These are phyloP conservation scores for Coptodon rendalli DNA, from an alignment of 2,113 vertebrate genomes.

Conservation along the genomic window DNA sequence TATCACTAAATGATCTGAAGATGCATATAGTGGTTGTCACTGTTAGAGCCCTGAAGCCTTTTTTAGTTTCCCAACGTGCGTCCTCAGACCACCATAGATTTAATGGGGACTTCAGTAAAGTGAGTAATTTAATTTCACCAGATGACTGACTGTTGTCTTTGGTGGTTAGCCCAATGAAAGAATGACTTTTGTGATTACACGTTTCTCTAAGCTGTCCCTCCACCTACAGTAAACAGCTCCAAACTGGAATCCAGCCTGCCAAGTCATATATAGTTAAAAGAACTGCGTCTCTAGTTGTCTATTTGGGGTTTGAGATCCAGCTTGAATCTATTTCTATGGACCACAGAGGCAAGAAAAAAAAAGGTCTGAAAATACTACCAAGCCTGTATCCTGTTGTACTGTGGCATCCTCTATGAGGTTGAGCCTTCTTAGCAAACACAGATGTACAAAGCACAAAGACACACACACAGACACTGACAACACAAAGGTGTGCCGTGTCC, in stretches of 20 bases:
- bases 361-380: not conserved
- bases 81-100: not conserved
- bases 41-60: not conserved
- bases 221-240: slow-evolving; percentile 9
- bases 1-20: not conserved
- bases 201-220: slow-evolving; percentile 4
- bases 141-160: not conserved
- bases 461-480: not conserved
- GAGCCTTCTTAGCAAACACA: slow-evolving; percentile 34
- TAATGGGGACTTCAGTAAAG: not conserved
- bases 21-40: not conserved
- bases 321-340: not conserved
- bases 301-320: not conserved
- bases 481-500: not conserved
- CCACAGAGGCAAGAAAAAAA: not conserved
- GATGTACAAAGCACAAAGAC: not conserved
- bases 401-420: not conserved
- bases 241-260: not conserved
- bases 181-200: slow-evolving; percentile 21
- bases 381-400: not conserved
- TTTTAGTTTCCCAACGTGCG: not conserved
- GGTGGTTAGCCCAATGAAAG: slow-evolving; percentile 8
- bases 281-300: not conserved
- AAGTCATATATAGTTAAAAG: not conserved
- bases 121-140: not conserved